Evolutionary conservation across 2,113 vertebrate species (phyloP).

Genomic region (Neodon shergylaensis): DNA sequence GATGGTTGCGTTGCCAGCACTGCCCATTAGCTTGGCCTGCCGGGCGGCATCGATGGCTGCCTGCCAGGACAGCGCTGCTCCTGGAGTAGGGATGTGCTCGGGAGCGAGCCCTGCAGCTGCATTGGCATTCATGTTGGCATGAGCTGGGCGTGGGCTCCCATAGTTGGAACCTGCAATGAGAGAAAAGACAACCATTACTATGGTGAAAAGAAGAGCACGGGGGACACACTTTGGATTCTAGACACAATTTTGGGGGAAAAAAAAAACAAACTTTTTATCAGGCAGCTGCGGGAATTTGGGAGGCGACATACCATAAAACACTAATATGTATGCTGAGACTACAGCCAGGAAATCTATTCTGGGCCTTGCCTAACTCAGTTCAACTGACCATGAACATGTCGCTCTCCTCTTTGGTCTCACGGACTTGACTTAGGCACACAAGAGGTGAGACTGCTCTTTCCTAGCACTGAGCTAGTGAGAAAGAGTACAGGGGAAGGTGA

Average conservation of each 20-base stretch:
- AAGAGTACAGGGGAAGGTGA: neutral
- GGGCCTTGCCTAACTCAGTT: neutral
- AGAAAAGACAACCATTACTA: conserved; percentile 2
- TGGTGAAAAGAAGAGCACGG: neutral
- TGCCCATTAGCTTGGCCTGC: conserved; percentile 98
- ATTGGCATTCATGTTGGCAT: conserved; percentile 94
- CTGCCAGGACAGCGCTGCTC: conserved; percentile 97
- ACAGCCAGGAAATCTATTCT: neutral
- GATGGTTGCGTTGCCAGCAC: conserved; percentile 92
- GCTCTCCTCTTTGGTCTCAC: neutral
- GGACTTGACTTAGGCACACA: neutral
- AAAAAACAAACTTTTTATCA: neutral
- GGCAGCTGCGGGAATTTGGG: neutral
- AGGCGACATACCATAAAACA: neutral
- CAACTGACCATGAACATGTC: neutral
- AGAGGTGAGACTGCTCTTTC: neutral
- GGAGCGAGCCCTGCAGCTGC: conserved; percentile 95
- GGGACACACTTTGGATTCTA: neutral
- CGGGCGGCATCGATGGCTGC: conserved; percentile 97
- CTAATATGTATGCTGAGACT: neutral
- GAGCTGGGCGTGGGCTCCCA: conserved; percentile 93
- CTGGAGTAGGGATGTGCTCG: conserved; percentile 95
- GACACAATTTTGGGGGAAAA: neutral
- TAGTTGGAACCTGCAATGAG: conserved; percentile 94
- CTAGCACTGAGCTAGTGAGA: neutral